Evolutionary conservation across 2,113 vertebrate genomes (phyloP).

Genomic region (Eolophus roseicapilla): DNA sequence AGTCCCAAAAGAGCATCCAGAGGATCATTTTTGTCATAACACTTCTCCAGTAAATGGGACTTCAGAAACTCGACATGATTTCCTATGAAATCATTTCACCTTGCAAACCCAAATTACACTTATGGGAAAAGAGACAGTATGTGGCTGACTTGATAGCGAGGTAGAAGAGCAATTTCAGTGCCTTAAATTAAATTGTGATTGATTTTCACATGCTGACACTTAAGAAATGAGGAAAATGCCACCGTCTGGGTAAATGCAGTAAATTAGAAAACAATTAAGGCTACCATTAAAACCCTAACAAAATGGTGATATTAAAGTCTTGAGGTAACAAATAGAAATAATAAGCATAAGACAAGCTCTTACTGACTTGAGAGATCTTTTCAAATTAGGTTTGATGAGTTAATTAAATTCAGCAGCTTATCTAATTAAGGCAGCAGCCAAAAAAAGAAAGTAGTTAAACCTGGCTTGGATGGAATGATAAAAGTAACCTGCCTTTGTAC

Average conservation of each 20-base stretch:
- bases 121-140: background rate
- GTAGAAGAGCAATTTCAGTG: background rate
- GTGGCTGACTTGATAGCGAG: background rate
- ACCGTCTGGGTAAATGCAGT: background rate
- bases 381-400: conserved; percentile 54
- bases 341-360: background rate
- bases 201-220: background rate
- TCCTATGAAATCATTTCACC: background rate
- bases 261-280: conserved; percentile 8
- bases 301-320: background rate
- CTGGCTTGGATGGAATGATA: conserved; percentile 32
- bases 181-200: background rate
- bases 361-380: conserved; percentile 24
- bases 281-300: background rate
- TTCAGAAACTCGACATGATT: background rate
- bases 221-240: background rate
- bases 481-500: background rate
- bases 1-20: background rate
- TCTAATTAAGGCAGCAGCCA: conserved; percentile 42
- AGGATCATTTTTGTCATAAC: background rate
- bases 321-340: background rate
- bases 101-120: background rate
- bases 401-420: conserved; percentile 59
- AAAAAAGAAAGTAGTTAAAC: conserved; percentile 11
- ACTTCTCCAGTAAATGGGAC: background rate